Evolutionary conservation across 2,888 invertebrate genomes (phyloP).

Genomic region (Masnerella sp.): DNA sequence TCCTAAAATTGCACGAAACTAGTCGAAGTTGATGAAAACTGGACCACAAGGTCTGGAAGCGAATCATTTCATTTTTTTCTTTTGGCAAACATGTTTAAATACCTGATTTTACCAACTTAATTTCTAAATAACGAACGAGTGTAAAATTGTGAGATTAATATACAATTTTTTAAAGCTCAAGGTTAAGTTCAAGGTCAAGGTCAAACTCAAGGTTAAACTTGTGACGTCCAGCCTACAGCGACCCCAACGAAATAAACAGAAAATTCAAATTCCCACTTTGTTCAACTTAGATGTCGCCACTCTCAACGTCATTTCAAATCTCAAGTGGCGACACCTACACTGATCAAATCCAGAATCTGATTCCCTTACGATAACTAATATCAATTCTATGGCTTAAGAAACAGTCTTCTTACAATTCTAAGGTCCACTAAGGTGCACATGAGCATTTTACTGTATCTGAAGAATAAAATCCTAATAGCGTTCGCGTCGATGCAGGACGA

Average conservation of each 20-base stretch:
- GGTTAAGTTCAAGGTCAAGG: too few relatives aligned
- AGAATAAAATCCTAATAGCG: constrained; percentile 16
- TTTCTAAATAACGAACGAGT: too few relatives aligned
- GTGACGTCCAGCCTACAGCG: too few relatives aligned
- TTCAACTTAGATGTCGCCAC: too few relatives aligned
- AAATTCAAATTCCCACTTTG: too few relatives aligned
- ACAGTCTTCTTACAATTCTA: constrained; percentile 72
- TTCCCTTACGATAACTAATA: constrained; percentile 64
- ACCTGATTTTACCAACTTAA: too few relatives aligned
- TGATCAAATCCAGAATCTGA: constrained; percentile 63
- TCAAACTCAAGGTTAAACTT: too few relatives aligned
- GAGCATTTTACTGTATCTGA: constrained; percentile 66
- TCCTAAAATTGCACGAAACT: constrained; percentile 71
- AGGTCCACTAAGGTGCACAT: constrained; percentile 62
- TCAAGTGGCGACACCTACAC: too few relatives aligned
- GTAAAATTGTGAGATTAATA: too few relatives aligned
- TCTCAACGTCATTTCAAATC: too few relatives aligned
- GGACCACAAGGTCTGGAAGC: constrained; percentile 1
- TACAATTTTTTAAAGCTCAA: too few relatives aligned
- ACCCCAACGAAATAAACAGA: too few relatives aligned
- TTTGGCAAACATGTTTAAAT: not conserved
- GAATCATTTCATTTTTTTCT: constrained; percentile 7
- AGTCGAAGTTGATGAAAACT: constrained; percentile 62
- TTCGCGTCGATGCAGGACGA: constrained; percentile 8
- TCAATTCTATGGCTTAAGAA: constrained; percentile 71